Evolutionary conservation across 2,113 vertebrate species (phyloP).

Genomic region (Chaetodon auriga): DNA sequence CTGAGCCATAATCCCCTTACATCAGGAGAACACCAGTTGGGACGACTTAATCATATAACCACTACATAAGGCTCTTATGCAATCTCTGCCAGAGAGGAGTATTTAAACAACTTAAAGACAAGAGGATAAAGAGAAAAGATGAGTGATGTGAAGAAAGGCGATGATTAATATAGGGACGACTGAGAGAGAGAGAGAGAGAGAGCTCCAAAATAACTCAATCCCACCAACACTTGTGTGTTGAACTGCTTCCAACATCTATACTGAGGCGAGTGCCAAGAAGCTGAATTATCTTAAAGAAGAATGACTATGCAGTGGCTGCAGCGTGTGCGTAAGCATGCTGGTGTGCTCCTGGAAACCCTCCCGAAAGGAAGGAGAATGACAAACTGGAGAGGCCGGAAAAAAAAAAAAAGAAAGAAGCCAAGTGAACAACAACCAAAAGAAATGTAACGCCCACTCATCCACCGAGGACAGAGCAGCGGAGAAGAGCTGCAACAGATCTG

Average conservation of each 20-base stretch:
- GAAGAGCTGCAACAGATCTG: constrained; percentile 12
- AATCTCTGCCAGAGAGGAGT: constrained; percentile 31
- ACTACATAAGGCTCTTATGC: constrained; percentile 31
- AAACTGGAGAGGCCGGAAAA: constrained; percentile 23
- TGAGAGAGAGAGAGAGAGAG: not conserved
- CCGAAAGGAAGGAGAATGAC: constrained; percentile 32
- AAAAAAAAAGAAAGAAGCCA: constrained; percentile 19
- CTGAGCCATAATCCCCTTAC: constrained; percentile 64
- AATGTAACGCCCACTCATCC: constrained; percentile 31
- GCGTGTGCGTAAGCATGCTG: constrained; percentile 16
- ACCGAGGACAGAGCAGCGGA: not conserved
- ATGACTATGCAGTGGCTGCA: constrained; percentile 27
- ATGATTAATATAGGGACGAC: constrained; percentile 14
- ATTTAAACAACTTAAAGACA: constrained; percentile 17
- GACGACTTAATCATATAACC: constrained; percentile 57
- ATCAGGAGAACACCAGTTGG: constrained; percentile 49
- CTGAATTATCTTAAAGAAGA: constrained; percentile 47
- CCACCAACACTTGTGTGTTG: constrained; percentile 34
- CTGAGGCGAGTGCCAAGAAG: constrained; percentile 44
- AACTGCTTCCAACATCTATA: constrained; percentile 48
- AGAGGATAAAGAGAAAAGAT: constrained; percentile 25
- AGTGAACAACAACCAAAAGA: constrained; percentile 24
- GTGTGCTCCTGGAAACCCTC: constrained; percentile 35
- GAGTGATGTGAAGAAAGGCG: constrained; percentile 10
- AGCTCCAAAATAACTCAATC: constrained; percentile 38